Percentiles rank a stretch among this genome's conserved stretches.
These are phyloP conservation scores for Hassar affinis DNA, from an alignment of 2,113 vertebrate genomes.

Conservation along the genomic window DNA sequence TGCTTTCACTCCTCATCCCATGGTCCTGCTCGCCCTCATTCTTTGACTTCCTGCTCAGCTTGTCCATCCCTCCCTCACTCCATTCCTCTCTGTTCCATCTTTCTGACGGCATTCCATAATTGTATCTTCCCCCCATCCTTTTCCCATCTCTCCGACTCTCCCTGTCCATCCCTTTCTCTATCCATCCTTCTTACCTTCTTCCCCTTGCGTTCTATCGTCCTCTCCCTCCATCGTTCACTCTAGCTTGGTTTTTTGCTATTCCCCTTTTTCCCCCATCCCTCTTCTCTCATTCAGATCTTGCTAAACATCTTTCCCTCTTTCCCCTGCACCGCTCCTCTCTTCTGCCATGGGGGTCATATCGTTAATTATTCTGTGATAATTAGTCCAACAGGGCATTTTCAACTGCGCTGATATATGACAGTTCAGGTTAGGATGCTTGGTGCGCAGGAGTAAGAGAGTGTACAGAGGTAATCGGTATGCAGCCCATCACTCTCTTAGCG, in stretches of 20 bases:
- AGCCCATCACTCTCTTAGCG: constrained; percentile 32
- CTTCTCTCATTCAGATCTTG: background rate
- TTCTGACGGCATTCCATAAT: background rate
- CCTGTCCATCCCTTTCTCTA: background rate
- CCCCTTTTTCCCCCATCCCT: too few species aligned
- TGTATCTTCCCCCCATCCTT: background rate
- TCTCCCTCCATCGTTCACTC: background rate
- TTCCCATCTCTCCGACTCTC: background rate
- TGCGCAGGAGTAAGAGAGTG: constrained; percentile 13
- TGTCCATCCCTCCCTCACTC: background rate
- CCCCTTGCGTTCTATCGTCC: background rate
- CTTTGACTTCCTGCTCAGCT: background rate
- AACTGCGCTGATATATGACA: constrained; percentile 44
- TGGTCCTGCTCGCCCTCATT: background rate
- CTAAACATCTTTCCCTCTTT: constrained; percentile 1
- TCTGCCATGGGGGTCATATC: constrained; percentile 43
- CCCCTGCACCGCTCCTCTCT: background rate
- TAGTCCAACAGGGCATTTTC: constrained; percentile 51
- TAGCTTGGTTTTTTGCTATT: background rate
- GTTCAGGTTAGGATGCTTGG: constrained; percentile 35
- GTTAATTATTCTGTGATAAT: constrained; percentile 57
- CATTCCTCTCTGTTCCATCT: background rate
- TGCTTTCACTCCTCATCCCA: background rate
- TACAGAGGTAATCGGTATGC: constrained; percentile 47
- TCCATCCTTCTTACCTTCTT: background rate